These are phyloP conservation scores for Oryzias melastigma DNA, from an alignment of 2,113 vertebrate species.

Conservation along the genomic window DNA sequence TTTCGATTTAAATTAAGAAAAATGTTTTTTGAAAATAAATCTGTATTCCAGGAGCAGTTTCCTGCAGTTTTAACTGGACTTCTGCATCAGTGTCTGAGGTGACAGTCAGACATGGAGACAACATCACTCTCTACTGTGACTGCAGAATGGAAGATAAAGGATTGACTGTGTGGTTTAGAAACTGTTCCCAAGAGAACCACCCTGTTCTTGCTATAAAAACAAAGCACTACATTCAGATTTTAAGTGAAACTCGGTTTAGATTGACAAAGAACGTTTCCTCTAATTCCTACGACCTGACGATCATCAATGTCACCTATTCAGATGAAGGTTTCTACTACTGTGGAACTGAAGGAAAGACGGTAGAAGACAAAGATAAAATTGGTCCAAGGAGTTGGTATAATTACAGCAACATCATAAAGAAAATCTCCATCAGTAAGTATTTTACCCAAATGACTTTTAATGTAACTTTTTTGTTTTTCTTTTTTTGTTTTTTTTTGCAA, in stretches of 20 bases:
- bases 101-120: conserved; percentile 33
- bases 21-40: neutral
- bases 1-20: neutral
- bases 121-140: conserved; percentile 48
- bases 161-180: conserved; percentile 38
- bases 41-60: conserved; percentile 20
- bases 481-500: neutral
- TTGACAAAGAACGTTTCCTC: neutral
- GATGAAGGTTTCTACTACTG: conserved; percentile 53
- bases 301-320: conserved; percentile 31
- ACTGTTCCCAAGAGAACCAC: conserved; percentile 50
- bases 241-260: neutral
- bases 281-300: conserved; percentile 30
- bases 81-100: conserved; percentile 18
- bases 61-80: neutral
- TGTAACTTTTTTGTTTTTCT: neutral
- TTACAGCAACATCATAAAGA: conserved; percentile 19
- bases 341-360: neutral
- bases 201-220: conserved; percentile 14
- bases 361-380: accelerated
- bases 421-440: conserved; percentile 33
- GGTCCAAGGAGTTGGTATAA: accelerated
- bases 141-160: neutral
- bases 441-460: neutral
- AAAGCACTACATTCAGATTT: too few species aligned